Conservation (phyloP, 23 tunicate species). For the Ascidia mentula region DNA sequence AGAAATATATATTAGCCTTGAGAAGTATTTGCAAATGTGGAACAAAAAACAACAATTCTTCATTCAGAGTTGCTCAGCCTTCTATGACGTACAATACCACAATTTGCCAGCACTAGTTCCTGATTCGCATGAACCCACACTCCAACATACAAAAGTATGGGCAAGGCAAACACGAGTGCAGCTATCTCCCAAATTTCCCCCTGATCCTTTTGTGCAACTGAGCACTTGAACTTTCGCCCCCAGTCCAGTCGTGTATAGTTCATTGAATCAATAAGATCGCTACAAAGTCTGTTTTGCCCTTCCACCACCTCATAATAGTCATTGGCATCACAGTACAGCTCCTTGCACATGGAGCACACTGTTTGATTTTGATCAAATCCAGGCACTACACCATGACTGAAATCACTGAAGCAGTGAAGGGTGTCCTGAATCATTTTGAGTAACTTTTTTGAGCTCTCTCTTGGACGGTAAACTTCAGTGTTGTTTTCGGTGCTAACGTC, state of each 20-base stretch:
- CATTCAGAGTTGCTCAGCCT: not conserved
- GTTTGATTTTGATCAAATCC: constrained; percentile 16
- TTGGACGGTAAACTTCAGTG: constrained; percentile 27
- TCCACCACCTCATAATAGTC: constrained; percentile 53
- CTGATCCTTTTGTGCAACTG: constrained; percentile 33
- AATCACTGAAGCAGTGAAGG: constrained; percentile 50
- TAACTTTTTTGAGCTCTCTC: constrained; percentile 20
- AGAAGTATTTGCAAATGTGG: too few relatives aligned
- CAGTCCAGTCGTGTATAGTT: constrained; percentile 68
- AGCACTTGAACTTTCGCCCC: constrained; percentile 51
- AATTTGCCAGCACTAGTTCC: not conserved
- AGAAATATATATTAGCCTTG: too few relatives aligned
- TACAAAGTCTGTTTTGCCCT: constrained; percentile 44
- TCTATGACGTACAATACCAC: not conserved
- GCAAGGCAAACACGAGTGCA: constrained; percentile 36
- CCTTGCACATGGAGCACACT: constrained; percentile 49
- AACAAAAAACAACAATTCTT: too few relatives aligned
- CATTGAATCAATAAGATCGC: constrained; percentile 74
- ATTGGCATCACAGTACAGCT: constrained; percentile 51
- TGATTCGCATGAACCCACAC: constrained; percentile 23
- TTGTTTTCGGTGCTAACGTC: constrained; percentile 24
- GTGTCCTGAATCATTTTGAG: constrained; percentile 46
- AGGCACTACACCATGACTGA: constrained; percentile 7
- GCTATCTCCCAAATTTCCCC: constrained; percentile 47
- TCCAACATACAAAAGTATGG: constrained; percentile 55